Conservation (phyloP, 2,888 invertebrate genomes). For the Drosophila bunnanda region DNA sequence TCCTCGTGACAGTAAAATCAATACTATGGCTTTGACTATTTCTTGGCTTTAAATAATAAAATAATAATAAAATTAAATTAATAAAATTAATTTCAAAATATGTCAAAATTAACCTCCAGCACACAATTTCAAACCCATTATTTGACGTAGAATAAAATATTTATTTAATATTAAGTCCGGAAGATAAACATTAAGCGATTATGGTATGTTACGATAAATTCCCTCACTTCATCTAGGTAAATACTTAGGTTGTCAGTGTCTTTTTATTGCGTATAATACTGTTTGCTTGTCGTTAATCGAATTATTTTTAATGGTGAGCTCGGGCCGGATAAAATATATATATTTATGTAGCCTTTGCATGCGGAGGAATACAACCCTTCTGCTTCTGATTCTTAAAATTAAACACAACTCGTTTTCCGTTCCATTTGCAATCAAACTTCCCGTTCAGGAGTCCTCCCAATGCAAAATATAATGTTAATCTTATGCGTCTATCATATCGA, state of each 20-base stretch:
- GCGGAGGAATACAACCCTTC: conserved; percentile 69
- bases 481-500: conserved; percentile 43
- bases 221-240: conserved; percentile 62
- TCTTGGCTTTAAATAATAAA: too few species aligned
- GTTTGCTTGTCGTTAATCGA: conserved; percentile 60
- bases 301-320: conserved; percentile 59
- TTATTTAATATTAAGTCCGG: conserved; percentile 44
- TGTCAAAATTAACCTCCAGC: too few species aligned
- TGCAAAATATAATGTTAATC: conserved; percentile 47
- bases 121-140: background rate
- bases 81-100: too few species aligned
- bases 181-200: conserved; percentile 61
- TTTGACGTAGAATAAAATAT: conserved; percentile 36
- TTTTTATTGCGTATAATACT: conserved; percentile 70
- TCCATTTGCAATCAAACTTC: conserved; percentile 5
- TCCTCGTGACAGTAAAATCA: background rate
- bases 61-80: too few species aligned
- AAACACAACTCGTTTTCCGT: conserved; percentile 64
- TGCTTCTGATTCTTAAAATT: conserved; percentile 61
- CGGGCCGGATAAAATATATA: conserved; percentile 65
- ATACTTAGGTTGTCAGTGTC: conserved; percentile 60
- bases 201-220: conserved; percentile 50
- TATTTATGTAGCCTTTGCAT: conserved; percentile 56
- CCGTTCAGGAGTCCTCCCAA: conserved; percentile 14
- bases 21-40: background rate